Percentiles rank a stretch among this genome's conserved stretches.
Evolutionary conservation across 2,113 vertebrate species (phyloP).

Genomic region (Chionis minor): DNA sequence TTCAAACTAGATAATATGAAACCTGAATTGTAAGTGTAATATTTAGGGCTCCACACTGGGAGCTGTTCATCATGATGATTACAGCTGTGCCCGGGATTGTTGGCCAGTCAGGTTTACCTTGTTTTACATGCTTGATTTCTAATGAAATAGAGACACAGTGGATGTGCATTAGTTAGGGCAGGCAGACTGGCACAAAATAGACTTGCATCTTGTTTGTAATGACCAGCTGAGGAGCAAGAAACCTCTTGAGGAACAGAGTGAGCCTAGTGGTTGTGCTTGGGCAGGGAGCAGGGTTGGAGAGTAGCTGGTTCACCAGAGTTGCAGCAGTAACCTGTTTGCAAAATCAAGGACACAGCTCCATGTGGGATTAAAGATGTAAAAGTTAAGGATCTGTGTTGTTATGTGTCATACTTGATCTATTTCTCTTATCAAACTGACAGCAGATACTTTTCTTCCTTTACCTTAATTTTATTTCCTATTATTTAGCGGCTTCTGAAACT

Average conservation of each 20-base stretch:
- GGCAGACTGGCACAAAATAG: background rate
- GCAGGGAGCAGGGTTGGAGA: background rate
- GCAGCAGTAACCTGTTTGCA: fast-evolving
- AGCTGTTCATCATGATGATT: background rate
- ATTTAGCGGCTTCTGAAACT: background rate
- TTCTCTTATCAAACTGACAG: background rate
- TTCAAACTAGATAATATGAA: background rate
- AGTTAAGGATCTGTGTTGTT: background rate
- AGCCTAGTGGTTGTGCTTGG: background rate
- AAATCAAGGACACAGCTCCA: fast-evolving
- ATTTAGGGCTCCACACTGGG: background rate
- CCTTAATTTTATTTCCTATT: background rate
- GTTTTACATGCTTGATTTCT: background rate
- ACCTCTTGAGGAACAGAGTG: background rate
- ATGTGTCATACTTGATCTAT: fast-evolving
- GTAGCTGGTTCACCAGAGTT: background rate
- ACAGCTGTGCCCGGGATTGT: background rate
- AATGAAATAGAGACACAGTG: background rate
- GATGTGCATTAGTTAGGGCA: background rate
- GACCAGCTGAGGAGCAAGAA: background rate
- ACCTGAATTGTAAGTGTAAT: background rate
- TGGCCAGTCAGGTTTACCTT: background rate
- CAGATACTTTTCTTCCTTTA: background rate
- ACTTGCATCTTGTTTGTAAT: background rate
- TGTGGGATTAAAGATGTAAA: background rate